A percentile compares a stretch with the other conserved stretches of the same genome.
Evolutionary conservation across 2,888 invertebrate species (phyloP).

Genomic region (Pegoplata infirma): DNA sequence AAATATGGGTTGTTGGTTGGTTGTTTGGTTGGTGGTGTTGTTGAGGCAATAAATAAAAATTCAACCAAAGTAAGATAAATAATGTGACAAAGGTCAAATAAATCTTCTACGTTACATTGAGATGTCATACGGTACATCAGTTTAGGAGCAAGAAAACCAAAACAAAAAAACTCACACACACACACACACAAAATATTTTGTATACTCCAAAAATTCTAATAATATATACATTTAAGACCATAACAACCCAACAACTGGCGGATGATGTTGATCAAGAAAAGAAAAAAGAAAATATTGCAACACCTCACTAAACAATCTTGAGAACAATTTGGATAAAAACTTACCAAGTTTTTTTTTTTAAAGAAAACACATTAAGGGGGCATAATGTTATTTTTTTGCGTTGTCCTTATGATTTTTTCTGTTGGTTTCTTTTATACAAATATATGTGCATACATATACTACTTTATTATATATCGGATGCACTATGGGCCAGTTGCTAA

Average conservation of each 20-base stretch:
- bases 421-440: too few relatives aligned
- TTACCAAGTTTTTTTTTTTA: slow-evolving; percentile 24
- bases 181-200: slow-evolving; percentile 7
- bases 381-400: slow-evolving; percentile 19
- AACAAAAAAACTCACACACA: slow-evolving; percentile 15
- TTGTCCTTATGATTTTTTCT: neutral
- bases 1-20: slow-evolving; percentile 31
- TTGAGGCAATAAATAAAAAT: slow-evolving; percentile 53
- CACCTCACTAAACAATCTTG: slow-evolving; percentile 46
- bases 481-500: too few relatives aligned
- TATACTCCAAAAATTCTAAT: neutral
- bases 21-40: too few relatives aligned
- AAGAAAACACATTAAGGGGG: slow-evolving; percentile 49
- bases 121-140: slow-evolving; percentile 60
- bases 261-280: neutral
- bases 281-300: slow-evolving; percentile 20
- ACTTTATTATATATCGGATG: neutral
- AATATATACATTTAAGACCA: neutral
- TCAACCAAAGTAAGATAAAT: slow-evolving; percentile 67
- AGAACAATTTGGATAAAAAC: slow-evolving; percentile 39
- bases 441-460: too few relatives aligned
- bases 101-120: slow-evolving; percentile 67
- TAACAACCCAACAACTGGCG: slow-evolving; percentile 23
- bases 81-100: slow-evolving; percentile 74
- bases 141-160: slow-evolving; percentile 12